A percentile compares a stretch with the other conserved stretches of the same genome.
Evolutionary conservation across 2,888 invertebrate species (phyloP).

Genomic region (Embidobia sp.): DNA sequence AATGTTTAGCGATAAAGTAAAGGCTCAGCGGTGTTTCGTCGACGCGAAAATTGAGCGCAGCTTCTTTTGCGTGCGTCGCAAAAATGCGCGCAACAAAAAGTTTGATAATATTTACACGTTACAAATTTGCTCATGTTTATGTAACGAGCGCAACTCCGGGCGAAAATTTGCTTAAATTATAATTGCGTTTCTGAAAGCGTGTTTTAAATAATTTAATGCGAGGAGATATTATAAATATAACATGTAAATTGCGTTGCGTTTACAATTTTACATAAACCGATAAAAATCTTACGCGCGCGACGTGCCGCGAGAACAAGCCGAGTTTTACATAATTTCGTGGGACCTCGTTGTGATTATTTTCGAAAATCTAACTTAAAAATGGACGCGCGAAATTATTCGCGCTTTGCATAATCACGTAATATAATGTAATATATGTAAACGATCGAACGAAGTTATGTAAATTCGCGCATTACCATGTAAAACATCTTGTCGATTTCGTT

Average conservation of each 20-base stretch:
- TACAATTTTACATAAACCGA: conserved; percentile 26
- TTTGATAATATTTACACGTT: background rate
- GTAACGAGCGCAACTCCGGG: background rate
- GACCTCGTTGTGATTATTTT: conserved; percentile 33
- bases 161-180: conserved; percentile 3
- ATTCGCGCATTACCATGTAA: conserved; percentile 57
- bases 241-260: conserved; percentile 16
- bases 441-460: conserved; percentile 57
- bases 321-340: conserved; percentile 32
- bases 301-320: conserved; percentile 2
- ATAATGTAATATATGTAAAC: conserved; percentile 60
- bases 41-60: too few species aligned
- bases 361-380: conserved; percentile 45
- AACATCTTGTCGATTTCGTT: conserved; percentile 59
- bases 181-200: background rate
- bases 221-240: conserved; percentile 23
- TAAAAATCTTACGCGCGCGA: conserved; percentile 18
- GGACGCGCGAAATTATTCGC: conserved; percentile 39
- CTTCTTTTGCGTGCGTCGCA: too few species aligned
- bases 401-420: conserved; percentile 52
- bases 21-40: too few species aligned
- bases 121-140: background rate
- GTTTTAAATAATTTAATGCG: conserved; percentile 14
- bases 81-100: too few species aligned
- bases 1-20: too few species aligned